A percentile compares a stretch with the other conserved stretches of the same genome.
Evolutionary conservation across 2,888 invertebrate genomes (phyloP).

Genomic region (Orthosia cruda): DNA sequence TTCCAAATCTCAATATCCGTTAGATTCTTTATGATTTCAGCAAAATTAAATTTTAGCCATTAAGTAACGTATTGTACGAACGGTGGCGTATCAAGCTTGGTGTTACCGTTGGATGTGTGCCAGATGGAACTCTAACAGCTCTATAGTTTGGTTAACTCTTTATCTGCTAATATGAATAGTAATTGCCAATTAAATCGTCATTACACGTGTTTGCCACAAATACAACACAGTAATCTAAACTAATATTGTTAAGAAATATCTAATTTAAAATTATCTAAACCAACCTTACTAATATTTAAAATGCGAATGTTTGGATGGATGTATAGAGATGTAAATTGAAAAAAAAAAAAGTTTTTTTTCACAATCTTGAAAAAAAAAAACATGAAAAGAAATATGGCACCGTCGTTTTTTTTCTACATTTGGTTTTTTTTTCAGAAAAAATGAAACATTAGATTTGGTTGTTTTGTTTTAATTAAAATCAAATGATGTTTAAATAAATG

Average conservation of each 20-base stretch:
- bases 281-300: too few relatives aligned
- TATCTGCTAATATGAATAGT: conserved; percentile 36
- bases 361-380: too few relatives aligned
- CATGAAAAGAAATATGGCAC: too few relatives aligned
- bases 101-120: conserved; percentile 62
- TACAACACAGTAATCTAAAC: neutral
- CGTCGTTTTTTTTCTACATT: too few relatives aligned
- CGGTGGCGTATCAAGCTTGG: conserved; percentile 55
- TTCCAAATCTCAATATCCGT: conserved; percentile 77
- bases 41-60: conserved; percentile 49
- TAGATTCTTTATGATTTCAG: conserved; percentile 58
- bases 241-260: neutral
- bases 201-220: conserved; percentile 8
- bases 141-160: conserved; percentile 34
- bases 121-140: conserved; percentile 56
- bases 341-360: too few relatives aligned
- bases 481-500: too few relatives aligned
- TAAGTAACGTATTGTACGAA: conserved; percentile 53
- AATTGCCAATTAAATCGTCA: conserved; percentile 35
- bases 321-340: too few relatives aligned
- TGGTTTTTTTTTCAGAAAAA: too few relatives aligned
- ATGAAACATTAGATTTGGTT: too few relatives aligned
- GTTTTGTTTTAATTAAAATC: too few relatives aligned
- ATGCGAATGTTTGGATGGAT: too few relatives aligned
- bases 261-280: too few relatives aligned